Evolutionary conservation across 2,797 vertebrate genomes (phyloP).

Genomic region (Phaenicophaeus curvirostris): DNA sequence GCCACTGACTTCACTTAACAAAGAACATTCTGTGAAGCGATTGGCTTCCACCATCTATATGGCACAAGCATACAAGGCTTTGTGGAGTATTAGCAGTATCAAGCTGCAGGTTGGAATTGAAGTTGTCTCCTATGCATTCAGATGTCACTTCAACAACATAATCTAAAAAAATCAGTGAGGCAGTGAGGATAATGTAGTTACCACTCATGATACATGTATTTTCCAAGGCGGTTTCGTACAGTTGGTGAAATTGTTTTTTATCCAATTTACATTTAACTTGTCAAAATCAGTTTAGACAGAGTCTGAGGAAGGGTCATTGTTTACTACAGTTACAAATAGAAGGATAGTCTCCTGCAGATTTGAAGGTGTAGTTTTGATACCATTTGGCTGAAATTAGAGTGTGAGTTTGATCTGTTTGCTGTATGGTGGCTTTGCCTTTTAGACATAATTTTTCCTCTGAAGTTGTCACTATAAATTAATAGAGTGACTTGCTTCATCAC

Average conservation of each 20-base stretch:
- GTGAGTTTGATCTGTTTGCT: not conserved
- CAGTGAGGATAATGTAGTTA: not conserved
- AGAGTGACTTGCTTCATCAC: not conserved
- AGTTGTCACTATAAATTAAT: not conserved
- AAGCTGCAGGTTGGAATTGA: not conserved
- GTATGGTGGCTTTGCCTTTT: not conserved
- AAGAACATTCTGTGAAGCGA: not conserved
- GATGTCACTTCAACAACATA: not conserved
- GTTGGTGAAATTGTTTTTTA: not conserved
- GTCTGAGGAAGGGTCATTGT: not conserved
- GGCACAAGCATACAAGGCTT: not conserved
- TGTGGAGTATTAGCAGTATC: not conserved
- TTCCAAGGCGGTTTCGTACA: not conserved
- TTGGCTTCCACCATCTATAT: not conserved
- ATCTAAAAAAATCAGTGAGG: not conserved
- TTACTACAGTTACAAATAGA: not conserved
- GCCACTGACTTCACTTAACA: not conserved
- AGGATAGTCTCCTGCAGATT: not conserved
- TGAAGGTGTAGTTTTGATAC: not conserved
- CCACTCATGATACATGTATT: not conserved
- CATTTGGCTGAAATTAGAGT: not conserved
- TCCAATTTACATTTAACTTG: not conserved
- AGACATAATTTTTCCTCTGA: not conserved
- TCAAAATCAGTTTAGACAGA: not conserved
- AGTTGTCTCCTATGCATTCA: not conserved